Conservation (phyloP, 2,888 invertebrate species). For the Pecten maximus region DNA sequence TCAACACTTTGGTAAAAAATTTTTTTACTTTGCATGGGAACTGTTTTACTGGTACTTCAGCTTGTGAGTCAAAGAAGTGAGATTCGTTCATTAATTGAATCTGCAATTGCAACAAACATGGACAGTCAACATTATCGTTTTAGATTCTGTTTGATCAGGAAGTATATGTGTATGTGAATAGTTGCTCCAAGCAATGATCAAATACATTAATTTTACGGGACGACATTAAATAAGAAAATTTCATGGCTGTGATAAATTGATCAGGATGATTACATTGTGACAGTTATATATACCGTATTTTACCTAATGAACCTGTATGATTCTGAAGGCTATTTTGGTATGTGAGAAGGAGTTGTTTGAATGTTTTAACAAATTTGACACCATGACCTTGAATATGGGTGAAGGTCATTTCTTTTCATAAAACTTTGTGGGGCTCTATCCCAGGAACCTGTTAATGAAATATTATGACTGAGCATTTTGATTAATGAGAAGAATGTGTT, state of each 20-base stretch:
- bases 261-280: not conserved
- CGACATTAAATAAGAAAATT: not conserved
- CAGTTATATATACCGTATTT: not conserved
- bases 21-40: not conserved
- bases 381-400: too few species aligned
- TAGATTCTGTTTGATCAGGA: not conserved
- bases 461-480: too few species aligned
- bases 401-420: too few species aligned
- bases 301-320: too few species aligned
- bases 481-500: too few species aligned
- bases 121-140: not conserved
- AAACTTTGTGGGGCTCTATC: too few species aligned
- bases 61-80: not conserved
- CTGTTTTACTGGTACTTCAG: not conserved
- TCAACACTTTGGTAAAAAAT: too few species aligned
- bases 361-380: too few species aligned
- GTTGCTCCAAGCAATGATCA: not conserved
- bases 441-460: too few species aligned
- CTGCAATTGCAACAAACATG: not conserved
- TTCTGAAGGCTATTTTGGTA: too few species aligned
- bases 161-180: not conserved
- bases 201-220: not conserved
- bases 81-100: not conserved
- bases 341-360: too few species aligned
- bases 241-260: not conserved